Conservation (phyloP, 2,888 invertebrate genomes). For the Scelioninae gen. 1 region DNA sequence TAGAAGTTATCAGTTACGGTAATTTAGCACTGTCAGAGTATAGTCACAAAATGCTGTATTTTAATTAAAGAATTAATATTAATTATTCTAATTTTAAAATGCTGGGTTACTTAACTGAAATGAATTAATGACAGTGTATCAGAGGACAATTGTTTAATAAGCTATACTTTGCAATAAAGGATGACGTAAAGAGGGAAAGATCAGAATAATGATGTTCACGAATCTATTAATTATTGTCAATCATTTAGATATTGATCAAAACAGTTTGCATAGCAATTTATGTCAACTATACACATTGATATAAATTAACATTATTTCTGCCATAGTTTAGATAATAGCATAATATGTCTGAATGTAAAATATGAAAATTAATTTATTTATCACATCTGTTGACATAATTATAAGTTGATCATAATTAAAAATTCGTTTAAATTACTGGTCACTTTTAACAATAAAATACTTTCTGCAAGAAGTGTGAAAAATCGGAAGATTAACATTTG, state of each 20-base stretch:
- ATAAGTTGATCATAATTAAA: too few relatives aligned
- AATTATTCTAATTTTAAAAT: slow-evolving; percentile 5
- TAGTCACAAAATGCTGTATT: neutral
- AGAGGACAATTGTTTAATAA: slow-evolving; percentile 5
- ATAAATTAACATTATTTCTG: slow-evolving; percentile 22
- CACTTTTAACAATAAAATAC: too few relatives aligned
- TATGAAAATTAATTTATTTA: too few relatives aligned
- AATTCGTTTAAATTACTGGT: too few relatives aligned
- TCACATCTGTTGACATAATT: too few relatives aligned
- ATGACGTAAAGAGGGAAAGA: slow-evolving; percentile 13
- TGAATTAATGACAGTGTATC: slow-evolving; percentile 16
- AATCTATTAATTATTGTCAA: slow-evolving; percentile 34
- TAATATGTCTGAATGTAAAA: too few relatives aligned
- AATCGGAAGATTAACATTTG: too few relatives aligned
- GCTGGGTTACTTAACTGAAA: slow-evolving; percentile 17
- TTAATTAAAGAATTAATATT: slow-evolving; percentile 1
- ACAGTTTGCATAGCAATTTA: slow-evolving; percentile 5
- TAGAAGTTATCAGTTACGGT: neutral
- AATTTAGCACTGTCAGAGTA: neutral
- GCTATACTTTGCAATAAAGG: slow-evolving; percentile 6
- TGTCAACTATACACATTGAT: slow-evolving; percentile 22
- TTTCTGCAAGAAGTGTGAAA: too few relatives aligned
- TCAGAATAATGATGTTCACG: slow-evolving; percentile 3
- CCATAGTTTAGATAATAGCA: too few relatives aligned
- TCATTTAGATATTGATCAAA: slow-evolving; percentile 22